phyloP scores from a whole-genome alignment of 2,797 vertebrate species.

The Sternotherus odoratus region DNA sequence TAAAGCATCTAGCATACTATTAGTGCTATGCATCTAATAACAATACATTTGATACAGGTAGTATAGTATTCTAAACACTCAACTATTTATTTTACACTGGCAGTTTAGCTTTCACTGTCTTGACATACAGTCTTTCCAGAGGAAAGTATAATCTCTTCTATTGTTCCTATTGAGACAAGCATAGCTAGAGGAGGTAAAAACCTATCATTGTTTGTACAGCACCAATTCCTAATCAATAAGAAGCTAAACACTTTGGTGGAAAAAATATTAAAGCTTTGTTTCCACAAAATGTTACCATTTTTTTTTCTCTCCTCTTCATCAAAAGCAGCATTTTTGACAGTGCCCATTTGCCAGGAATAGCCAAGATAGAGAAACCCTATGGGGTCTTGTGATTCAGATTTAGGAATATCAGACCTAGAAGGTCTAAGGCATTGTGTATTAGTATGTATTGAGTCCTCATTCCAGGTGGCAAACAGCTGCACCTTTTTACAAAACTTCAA shows the following conservation, averaged over 20 bases:
- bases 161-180: conserved; percentile 29
- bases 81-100: neutral
- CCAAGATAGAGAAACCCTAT: conserved; percentile 60
- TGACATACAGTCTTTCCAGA: neutral
- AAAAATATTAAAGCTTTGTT: conserved; percentile 52
- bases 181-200: conserved; percentile 59
- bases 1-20: neutral
- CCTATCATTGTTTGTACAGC: conserved; percentile 18
- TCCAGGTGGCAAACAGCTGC: conserved; percentile 85
- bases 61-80: neutral
- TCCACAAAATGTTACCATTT: conserved; percentile 53
- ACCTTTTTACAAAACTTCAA: conserved; percentile 78
- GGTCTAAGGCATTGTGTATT: conserved; percentile 78
- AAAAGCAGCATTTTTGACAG: conserved; percentile 72
- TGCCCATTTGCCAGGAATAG: conserved; percentile 72
- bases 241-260: conserved; percentile 57
- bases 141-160: neutral
- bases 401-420: conserved; percentile 75
- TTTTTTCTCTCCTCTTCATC: conserved; percentile 65
- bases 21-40: neutral
- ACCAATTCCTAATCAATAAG: conserved; percentile 67
- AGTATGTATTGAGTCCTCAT: conserved; percentile 81
- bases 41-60: neutral
- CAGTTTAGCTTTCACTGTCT: conserved; percentile 1
- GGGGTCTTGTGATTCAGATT: conserved; percentile 74